Evolutionary conservation across 2,113 vertebrate species (phyloP), one percentile per base, ranked within the genome.

Genomic region (Atherinomorus stipes): DNA sequence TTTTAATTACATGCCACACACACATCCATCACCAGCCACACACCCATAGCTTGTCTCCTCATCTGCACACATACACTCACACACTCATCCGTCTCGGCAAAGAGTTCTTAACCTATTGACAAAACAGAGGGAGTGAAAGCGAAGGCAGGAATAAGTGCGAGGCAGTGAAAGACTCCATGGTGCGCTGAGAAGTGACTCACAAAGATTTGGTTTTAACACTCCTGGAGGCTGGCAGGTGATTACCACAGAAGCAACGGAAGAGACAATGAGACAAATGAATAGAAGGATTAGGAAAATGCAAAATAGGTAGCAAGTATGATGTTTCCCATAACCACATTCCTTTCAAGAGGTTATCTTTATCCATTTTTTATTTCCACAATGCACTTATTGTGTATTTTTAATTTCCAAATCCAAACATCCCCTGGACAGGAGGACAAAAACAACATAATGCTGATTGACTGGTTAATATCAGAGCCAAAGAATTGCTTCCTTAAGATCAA

Each of bases 1-100:
- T 88, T 92, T 92, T 89, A 89, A 91, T 90, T 90, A 89, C 80
- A 80, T 91, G 88, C 84, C 89, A 89, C 80, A 53, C 77, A 78
- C 69, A 65, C 84, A 86, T 91, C 85, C 80, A 88, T 89, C 85
- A 87, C 64, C 70, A 81, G 67, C 71, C 76, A 58, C 74, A 64
- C 62, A 28, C 37, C n/a, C 38, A 42, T 28, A n/a, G 7, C 9
- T n/a, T 5, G 28, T 64, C 15, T 11, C 7, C 59, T 25, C 58
- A 68, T 34, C 8, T 47, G 5, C 71, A 70, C 71, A 40, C 68
- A 25, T 26, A 26, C 58, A 54, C 60, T 19, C 57, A 74, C 61
- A 65, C 80, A 60, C 56, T 53, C 66, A 69, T 38, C 54, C 73
- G 62, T 74, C 81, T 68, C 23, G 50, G 57, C 56, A 45, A 71